Conservation (phyloP, 2,888 invertebrate genomes). For the Chaetogeoica ovagalla region DNA sequence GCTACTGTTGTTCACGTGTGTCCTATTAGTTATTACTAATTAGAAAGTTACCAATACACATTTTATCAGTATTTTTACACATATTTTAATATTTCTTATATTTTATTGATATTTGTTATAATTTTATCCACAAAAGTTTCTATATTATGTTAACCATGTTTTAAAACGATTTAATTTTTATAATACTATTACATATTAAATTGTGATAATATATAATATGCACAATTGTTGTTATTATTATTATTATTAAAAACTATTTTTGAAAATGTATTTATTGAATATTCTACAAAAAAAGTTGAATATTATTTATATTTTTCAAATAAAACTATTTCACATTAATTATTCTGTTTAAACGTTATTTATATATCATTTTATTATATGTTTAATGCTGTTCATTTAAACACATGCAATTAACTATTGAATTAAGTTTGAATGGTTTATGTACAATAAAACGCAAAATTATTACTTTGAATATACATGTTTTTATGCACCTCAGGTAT, state of each 20-base stretch:
- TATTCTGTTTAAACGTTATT: background rate
- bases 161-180: background rate
- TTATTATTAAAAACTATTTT: background rate
- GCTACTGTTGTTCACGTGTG: background rate
- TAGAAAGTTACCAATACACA: background rate
- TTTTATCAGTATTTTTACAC: conserved; percentile 38
- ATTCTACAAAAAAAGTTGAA: background rate
- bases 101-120: conserved; percentile 16
- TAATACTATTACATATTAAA: no score
- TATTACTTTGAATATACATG: no score
- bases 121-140: background rate
- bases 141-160: background rate
- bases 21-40: background rate
- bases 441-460: no score
- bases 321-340: background rate
- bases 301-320: background rate
- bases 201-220: no score
- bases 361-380: background rate
- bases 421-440: no score
- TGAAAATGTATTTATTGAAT: background rate
- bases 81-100: background rate
- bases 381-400: no score
- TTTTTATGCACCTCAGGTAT: no score
- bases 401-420: no score
- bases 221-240: background rate